phyloP scores from a whole-genome alignment of 2,113 vertebrate genomes.

The Pachycephala philippinensis region DNA sequence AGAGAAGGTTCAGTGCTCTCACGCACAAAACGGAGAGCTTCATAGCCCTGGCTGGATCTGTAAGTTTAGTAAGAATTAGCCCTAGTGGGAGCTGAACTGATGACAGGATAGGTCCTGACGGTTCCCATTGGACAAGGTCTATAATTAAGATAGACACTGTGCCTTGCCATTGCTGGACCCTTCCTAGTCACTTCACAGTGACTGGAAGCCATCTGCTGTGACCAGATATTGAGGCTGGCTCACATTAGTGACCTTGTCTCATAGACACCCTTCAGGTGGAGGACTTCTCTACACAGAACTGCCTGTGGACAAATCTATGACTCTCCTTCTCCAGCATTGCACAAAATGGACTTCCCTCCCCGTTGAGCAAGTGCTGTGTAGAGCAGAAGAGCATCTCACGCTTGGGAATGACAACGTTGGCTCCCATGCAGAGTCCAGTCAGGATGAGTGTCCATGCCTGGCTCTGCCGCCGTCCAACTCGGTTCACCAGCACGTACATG shows the following conservation, averaged over 20 bases:
- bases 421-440: conserved; percentile 66
- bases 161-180: background rate
- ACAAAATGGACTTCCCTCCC: background rate
- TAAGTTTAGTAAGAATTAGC: background rate
- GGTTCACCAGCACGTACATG: conserved; percentile 72
- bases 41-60: background rate
- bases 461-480: conserved; percentile 71
- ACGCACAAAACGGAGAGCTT: background rate
- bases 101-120: background rate
- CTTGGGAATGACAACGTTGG: conserved; percentile 64
- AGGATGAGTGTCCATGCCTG: conserved; percentile 75
- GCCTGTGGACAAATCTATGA: background rate
- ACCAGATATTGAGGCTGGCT: background rate
- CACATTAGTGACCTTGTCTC: background rate
- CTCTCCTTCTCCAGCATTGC: background rate
- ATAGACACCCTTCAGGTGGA: background rate
- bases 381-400: conserved; percentile 48
- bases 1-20: background rate
- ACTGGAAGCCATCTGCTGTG: background rate
- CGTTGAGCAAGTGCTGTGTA: background rate
- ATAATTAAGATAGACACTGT: background rate
- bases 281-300: background rate
- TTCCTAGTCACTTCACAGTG: background rate
- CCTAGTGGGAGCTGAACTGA: background rate
- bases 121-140: background rate